Percentiles rank a stretch among this genome's conserved stretches.
Conservation (phyloP, 2,797 vertebrate genomes). For the Tolypeutes matacus region DNA sequence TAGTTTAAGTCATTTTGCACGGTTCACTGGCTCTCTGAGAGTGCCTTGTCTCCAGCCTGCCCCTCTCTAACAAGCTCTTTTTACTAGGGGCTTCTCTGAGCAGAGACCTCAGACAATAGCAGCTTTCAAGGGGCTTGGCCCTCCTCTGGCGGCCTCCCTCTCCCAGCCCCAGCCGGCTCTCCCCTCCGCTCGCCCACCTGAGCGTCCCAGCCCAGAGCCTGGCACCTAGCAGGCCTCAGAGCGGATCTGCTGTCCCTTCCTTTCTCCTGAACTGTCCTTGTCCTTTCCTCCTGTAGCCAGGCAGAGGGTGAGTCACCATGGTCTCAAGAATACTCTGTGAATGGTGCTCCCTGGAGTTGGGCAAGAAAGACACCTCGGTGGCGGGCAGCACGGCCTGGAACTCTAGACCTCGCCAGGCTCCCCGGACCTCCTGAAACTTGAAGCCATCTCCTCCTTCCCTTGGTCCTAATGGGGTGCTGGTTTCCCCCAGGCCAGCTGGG, state of each 20-base stretch:
- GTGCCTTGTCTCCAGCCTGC: constrained; percentile 92
- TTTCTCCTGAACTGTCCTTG: background rate
- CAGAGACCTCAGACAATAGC: constrained; percentile 86
- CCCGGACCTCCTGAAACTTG: background rate
- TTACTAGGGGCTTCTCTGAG: constrained; percentile 84
- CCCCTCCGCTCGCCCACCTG: background rate
- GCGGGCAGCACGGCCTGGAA: background rate
- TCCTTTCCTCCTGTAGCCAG: background rate
- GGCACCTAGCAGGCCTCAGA: background rate
- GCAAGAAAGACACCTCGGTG: accelerated
- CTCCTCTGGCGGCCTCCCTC: constrained; percentile 32
- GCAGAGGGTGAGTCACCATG: accelerated
- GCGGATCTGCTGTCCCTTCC: background rate
- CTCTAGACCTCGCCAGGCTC: background rate
- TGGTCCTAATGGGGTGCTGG: background rate
- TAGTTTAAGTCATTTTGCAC: constrained; percentile 97
- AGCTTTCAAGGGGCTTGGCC: constrained; percentile 85
- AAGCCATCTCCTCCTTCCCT: background rate
- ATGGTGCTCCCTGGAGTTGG: background rate
- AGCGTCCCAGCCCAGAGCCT: background rate
- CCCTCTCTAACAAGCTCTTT: constrained; percentile 90
- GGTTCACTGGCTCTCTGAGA: constrained; percentile 95
- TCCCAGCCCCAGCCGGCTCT: background rate
- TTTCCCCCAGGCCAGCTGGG: background rate
- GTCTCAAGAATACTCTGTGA: accelerated